phyloP scores from a whole-genome alignment of 2,113 vertebrate genomes.

The Stegostoma tigrinum region DNA sequence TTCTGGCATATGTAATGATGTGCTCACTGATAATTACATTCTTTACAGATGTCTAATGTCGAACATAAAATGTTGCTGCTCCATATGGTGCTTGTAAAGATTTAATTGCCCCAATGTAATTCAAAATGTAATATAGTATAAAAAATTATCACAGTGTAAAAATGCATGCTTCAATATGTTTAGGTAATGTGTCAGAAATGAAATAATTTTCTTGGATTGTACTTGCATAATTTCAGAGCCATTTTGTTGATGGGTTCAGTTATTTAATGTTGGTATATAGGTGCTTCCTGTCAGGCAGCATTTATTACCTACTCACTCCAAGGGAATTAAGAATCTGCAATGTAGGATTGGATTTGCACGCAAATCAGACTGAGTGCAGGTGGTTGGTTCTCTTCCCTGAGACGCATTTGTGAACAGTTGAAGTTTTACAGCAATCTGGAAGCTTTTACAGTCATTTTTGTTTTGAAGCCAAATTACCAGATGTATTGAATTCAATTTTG shows the following conservation, averaged over 20 bases:
- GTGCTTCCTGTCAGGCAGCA: neutral
- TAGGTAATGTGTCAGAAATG: neutral
- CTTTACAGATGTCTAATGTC: neutral
- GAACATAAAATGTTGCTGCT: neutral
- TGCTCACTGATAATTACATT: neutral
- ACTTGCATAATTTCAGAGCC: neutral
- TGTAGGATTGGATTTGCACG: neutral
- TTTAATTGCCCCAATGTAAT: neutral
- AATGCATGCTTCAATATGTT: neutral
- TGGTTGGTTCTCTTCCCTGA: neutral
- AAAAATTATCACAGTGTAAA: neutral
- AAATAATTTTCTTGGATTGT: neutral
- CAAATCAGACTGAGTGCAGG: neutral
- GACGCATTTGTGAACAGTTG: neutral
- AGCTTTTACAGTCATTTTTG: neutral
- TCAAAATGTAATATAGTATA: neutral
- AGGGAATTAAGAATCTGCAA: neutral
- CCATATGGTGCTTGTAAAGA: neutral
- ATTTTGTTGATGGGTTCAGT: neutral
- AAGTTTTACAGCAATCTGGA: neutral
- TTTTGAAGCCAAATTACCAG: neutral
- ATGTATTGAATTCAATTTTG: neutral
- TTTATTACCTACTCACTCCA: neutral
- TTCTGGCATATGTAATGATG: neutral
- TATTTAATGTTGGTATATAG: neutral